Conservation (phyloP, 2,113 vertebrate genomes). For the Tragelaphus strepsiceros region DNA sequence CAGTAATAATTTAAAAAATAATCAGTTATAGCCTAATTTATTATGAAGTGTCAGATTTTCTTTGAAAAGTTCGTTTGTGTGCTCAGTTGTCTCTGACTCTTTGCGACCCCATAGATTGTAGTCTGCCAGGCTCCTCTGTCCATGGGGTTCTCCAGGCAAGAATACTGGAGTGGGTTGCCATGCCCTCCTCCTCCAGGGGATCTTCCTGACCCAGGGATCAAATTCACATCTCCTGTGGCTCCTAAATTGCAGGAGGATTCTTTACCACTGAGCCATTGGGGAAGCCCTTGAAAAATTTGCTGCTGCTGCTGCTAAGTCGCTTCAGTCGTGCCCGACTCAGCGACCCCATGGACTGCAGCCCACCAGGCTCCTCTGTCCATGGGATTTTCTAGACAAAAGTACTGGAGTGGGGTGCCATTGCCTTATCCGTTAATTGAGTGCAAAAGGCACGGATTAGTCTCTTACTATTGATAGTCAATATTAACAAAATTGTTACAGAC, state of each 20-base stretch:
- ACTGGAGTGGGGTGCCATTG: no score
- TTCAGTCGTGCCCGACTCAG: no score
- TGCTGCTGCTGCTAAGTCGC: no score
- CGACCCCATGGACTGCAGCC: accelerated
- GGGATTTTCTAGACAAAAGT: no score
- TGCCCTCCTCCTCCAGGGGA: neutral
- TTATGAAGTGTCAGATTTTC: neutral
- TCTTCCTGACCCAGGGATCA: neutral
- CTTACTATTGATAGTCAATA: neutral
- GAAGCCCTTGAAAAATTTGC: neutral
- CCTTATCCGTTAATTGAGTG: neutral
- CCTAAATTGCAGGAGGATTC: neutral
- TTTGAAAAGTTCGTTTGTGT: neutral
- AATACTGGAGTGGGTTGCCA: neutral
- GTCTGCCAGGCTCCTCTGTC: neutral
- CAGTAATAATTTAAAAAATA: neutral
- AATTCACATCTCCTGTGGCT: neutral
- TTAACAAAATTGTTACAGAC: neutral
- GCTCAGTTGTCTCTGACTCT: neutral
- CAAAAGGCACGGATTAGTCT: accelerated
- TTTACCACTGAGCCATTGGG: neutral
- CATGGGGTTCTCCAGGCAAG: neutral
- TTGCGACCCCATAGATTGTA: neutral
- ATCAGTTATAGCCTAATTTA: neutral
- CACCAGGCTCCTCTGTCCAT: no score